phyloP scores from a whole-genome alignment of 2,113 vertebrate species.

The Sinocyclocheilus maitianheensis region DNA sequence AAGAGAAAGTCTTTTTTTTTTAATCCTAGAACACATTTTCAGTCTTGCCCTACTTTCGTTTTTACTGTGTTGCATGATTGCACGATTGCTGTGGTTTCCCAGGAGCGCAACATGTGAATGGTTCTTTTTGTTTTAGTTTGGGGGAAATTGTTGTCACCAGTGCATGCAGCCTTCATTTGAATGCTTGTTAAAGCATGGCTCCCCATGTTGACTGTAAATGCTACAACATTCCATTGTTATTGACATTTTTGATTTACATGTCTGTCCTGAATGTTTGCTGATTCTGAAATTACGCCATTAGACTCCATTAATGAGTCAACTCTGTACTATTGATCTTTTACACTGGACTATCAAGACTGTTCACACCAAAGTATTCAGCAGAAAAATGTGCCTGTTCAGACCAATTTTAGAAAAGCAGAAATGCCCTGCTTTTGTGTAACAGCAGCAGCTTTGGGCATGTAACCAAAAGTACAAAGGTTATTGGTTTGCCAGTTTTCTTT shows the following conservation, averaged over 20 bases:
- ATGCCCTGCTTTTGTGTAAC: neutral
- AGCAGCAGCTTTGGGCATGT: neutral
- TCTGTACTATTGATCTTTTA: neutral
- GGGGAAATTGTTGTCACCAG: conserved; percentile 15
- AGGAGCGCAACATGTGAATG: conserved; percentile 33
- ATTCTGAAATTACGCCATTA: conserved; percentile 3
- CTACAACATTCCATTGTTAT: conserved; percentile 34
- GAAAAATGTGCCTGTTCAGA: neutral
- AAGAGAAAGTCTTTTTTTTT: neutral
- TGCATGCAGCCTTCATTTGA: conserved; percentile 44
- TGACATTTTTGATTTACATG: neutral
- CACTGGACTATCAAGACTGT: neutral
- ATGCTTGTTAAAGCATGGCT: conserved; percentile 26
- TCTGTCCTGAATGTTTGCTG: neutral
- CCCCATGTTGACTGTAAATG: conserved; percentile 65
- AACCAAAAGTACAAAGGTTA: neutral
- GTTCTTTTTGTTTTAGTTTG: conserved; percentile 9
- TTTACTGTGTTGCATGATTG: neutral
- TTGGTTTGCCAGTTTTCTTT: neutral
- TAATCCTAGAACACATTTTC: neutral
- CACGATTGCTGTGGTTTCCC: conserved; percentile 14
- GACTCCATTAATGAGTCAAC: conserved; percentile 7
- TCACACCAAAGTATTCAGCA: neutral
- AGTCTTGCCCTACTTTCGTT: neutral
- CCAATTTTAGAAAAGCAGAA: neutral